Conservation (phyloP, 1,140 invertebrate genomes). For the Vanessa tameamea region DNA sequence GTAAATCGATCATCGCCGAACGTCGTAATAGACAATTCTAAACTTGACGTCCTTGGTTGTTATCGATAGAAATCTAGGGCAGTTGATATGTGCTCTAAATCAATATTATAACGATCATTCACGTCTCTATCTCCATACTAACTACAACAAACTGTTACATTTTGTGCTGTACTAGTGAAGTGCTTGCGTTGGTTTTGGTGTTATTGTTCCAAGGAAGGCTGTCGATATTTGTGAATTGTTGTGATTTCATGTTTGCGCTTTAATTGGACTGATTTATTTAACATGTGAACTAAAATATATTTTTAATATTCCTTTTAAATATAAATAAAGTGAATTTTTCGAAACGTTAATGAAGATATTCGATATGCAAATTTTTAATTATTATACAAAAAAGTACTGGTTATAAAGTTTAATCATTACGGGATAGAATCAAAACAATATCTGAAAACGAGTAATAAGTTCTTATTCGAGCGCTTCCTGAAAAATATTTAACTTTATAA, state of each 20-base stretch:
- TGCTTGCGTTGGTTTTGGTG: not conserved
- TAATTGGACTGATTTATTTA: not conserved
- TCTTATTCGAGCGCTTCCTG: conserved; percentile 10
- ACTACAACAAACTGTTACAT: not conserved
- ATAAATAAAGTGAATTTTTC: not conserved
- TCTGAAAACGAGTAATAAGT: not conserved
- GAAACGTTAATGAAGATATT: too few species aligned
- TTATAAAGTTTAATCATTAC: not conserved
- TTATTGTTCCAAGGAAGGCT: not conserved
- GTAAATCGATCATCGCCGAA: not conserved
- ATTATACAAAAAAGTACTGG: not conserved
- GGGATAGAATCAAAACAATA: not conserved
- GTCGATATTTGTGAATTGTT: not conserved
- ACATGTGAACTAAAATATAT: not conserved
- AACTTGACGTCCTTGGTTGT: conserved; percentile 11
- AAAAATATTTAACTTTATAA: conserved; percentile 31
- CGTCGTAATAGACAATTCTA: not conserved
- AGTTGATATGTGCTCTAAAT: conserved; percentile 28
- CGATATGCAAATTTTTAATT: not conserved
- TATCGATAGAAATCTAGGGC: conserved; percentile 24
- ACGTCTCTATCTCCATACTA: not conserved
- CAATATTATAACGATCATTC: conserved; percentile 27
- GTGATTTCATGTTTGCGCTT: not conserved
- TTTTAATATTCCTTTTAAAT: not conserved
- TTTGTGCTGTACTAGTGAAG: conserved; percentile 13